These are phyloP conservation scores for Corapipo altera DNA, from an alignment of 2,113 vertebrate genomes.

Conservation along the genomic window DNA sequence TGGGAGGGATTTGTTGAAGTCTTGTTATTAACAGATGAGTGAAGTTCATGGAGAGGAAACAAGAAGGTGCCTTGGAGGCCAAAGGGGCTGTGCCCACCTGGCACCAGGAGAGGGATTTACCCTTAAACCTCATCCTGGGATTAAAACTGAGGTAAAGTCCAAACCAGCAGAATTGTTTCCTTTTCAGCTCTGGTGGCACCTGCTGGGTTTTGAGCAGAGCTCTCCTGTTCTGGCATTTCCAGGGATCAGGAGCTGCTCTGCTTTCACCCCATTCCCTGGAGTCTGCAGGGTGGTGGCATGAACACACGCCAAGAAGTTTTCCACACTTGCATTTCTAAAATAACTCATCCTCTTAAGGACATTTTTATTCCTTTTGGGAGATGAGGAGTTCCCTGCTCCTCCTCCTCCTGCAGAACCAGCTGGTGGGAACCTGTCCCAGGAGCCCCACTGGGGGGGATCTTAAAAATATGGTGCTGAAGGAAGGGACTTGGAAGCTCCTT, in stretches of 20 bases:
- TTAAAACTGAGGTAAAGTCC: neutral
- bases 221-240: accelerated
- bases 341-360: neutral
- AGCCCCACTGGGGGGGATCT: neutral
- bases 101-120: neutral
- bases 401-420: too few relatives aligned
- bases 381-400: neutral
- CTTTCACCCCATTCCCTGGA: neutral
- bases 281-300: neutral
- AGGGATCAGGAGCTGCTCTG: neutral
- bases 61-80: neutral
- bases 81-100: neutral
- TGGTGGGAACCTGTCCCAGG: accelerated
- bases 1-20: neutral
- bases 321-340: neutral
- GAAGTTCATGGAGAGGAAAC: neutral
- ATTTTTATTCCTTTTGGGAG: neutral
- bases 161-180: neutral
- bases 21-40: neutral
- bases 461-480: neutral
- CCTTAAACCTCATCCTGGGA: neutral
- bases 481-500: neutral
- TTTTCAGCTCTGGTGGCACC: neutral
- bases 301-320: neutral
- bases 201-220: neutral